Evolutionary conservation across 2,888 invertebrate genomes (phyloP), one percentile per base, ranked within the genome.

Genomic region (Cotesia congregata): DNA sequence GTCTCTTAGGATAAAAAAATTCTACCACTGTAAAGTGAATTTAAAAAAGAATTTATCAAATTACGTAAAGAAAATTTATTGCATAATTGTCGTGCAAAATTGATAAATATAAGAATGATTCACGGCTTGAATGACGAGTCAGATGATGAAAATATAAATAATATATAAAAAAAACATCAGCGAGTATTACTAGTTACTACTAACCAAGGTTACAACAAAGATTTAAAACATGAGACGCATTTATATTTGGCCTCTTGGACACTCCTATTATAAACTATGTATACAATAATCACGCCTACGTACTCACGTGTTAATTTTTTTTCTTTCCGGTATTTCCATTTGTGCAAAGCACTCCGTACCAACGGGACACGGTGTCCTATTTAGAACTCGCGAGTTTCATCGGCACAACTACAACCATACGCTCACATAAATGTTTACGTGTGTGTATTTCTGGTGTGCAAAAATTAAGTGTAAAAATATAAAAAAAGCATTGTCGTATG

Each of bases 301-400:
- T 50, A 50, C 50, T 50, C 50, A 50, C 50, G 50, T 50, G 50
- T 50, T 50, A 50, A 9, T 50, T 50, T 50, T 50, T 50, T 50
- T 50, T 50, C 50, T 50, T 50, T 50, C 50, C 50, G 50, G 50
- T 50, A 50, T 50, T 50, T 50, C 50, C 50, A 50, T 50, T 50
- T 50, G 50, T 12, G 50, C 50, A 12, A 12, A 50, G 50, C 50
- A 50, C 50, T 50, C 12, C 3, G 50, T 50, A 12, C 12, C 50
- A 50, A 50, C 50, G 50, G 50, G 50, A 50, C 50, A 50, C 12
- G 50, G 2, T 50, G 50, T 50, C 50, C 50, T 50, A 50, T 50
- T 50, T 50, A 50, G 50, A 50, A 50, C 50, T 50, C 50, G 50
- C 50, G 50, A 50, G 50, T 50, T 50, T 50, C 50, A 50, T 50